These are phyloP conservation scores for Bombus cullumanus DNA, from an alignment of 1,140 invertebrate species.

Conservation along the genomic window DNA sequence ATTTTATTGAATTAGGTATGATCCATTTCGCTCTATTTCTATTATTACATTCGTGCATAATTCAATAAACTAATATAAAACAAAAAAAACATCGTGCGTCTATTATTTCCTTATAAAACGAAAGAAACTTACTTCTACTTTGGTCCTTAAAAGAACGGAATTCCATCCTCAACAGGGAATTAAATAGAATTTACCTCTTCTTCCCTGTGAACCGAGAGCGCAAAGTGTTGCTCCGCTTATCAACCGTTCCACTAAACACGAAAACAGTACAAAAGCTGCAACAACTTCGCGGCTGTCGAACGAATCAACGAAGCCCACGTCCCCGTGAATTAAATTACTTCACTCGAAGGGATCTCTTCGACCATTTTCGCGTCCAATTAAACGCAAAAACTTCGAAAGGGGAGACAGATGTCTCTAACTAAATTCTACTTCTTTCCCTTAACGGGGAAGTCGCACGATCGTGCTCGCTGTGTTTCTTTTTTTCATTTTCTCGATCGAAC, in stretches of 20 bases:
- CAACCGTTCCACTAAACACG: neutral
- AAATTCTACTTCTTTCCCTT: neutral
- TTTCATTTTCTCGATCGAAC: neutral
- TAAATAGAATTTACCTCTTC: neutral
- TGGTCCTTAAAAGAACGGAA: neutral
- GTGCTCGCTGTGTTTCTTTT: neutral
- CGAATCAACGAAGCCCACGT: slow-evolving; percentile 3
- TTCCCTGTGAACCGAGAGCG: neutral
- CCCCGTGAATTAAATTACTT: slow-evolving; percentile 29
- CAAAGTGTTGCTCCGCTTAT: neutral
- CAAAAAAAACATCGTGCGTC: too few relatives aligned
- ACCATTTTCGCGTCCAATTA: slow-evolving; percentile 32
- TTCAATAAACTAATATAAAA: too few relatives aligned
- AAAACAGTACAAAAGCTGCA: neutral
- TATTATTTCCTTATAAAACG: too few relatives aligned
- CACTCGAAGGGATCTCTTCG: neutral
- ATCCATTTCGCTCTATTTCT: too few relatives aligned
- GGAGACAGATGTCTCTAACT: slow-evolving; percentile 12
- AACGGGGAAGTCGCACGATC: neutral
- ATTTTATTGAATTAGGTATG: too few relatives aligned
- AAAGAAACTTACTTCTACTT: neutral
- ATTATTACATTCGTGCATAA: too few relatives aligned
- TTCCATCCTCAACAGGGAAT: neutral
- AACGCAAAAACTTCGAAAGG: slow-evolving; percentile 9
- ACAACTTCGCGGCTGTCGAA: neutral